Evolutionary conservation across 2,113 vertebrate genomes (phyloP).

Genomic region (Naja naja): DNA sequence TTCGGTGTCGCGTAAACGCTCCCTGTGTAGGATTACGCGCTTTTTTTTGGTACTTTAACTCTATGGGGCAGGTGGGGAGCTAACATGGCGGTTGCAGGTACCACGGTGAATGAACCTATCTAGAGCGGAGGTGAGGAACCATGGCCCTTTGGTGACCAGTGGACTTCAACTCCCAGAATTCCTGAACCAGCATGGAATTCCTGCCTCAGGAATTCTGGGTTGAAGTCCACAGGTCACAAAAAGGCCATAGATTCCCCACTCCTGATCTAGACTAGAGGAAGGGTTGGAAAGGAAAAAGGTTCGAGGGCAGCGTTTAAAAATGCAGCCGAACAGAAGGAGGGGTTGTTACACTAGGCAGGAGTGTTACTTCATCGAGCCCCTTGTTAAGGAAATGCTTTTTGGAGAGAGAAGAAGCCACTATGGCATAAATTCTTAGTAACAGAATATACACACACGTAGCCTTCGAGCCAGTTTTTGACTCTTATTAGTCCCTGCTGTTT

Average conservation of each 20-base stretch:
- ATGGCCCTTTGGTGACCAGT: not conserved
- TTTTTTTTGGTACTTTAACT: too few species aligned
- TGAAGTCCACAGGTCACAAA: not conserved
- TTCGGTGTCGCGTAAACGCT: not conserved
- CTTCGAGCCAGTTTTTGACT: not conserved
- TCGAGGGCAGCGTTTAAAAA: not conserved
- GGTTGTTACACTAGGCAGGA: not conserved
- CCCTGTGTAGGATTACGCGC: not conserved
- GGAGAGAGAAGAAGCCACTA: not conserved
- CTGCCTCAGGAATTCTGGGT: not conserved
- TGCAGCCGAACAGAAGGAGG: not conserved
- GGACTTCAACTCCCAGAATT: not conserved
- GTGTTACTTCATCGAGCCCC: not conserved
- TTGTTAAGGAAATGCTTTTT: not conserved
- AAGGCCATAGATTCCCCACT: too few species aligned
- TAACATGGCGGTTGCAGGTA: not conserved
- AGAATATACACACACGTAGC: not conserved
- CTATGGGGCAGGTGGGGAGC: too few species aligned
- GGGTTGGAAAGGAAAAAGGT: not conserved
- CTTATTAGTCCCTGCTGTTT: not conserved
- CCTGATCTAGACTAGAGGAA: not conserved
- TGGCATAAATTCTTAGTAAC: not conserved
- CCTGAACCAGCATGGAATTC: too few species aligned
- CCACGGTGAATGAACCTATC: not conserved
- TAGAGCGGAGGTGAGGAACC: not conserved